Conservation (phyloP, 2,113 vertebrate species). For the Bothrops jararaca region DNA sequence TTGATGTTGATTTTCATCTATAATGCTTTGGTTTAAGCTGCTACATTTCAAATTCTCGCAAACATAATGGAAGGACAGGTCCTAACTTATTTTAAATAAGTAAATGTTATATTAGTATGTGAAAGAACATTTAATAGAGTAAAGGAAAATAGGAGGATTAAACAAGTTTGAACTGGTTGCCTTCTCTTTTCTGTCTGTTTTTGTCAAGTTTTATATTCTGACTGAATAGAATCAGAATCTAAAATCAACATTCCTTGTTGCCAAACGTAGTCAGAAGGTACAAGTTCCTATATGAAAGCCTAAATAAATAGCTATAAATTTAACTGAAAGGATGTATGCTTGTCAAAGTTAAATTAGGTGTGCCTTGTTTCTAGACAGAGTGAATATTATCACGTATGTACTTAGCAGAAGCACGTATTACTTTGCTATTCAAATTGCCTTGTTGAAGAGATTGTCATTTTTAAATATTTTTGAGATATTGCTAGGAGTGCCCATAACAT, state of each 20-base stretch:
- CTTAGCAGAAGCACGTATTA: background rate
- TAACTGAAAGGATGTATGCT: background rate
- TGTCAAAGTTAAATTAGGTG: background rate
- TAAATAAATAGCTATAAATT: slow-evolving; percentile 16
- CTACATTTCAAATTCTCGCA: background rate
- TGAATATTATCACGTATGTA: background rate
- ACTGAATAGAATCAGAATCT: background rate
- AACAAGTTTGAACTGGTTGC: background rate
- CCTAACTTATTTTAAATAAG: background rate
- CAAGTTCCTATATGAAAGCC: background rate
- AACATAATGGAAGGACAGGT: background rate
- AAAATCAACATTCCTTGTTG: background rate
- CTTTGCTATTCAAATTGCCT: background rate
- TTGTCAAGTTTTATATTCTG: slow-evolving; percentile 15
- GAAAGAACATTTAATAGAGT: background rate
- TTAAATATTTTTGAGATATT: background rate
- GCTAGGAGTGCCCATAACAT: background rate
- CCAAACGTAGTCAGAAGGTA: background rate
- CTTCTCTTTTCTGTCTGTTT: background rate
- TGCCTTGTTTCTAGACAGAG: background rate
- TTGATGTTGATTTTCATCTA: background rate
- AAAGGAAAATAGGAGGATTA: background rate
- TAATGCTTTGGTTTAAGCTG: background rate
- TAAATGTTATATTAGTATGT: background rate
- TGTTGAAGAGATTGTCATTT: background rate